Evolutionary conservation across 2,888 invertebrate genomes (phyloP), one percentile per base, ranked within the genome.

Genomic region (Linyphia triangularis): DNA sequence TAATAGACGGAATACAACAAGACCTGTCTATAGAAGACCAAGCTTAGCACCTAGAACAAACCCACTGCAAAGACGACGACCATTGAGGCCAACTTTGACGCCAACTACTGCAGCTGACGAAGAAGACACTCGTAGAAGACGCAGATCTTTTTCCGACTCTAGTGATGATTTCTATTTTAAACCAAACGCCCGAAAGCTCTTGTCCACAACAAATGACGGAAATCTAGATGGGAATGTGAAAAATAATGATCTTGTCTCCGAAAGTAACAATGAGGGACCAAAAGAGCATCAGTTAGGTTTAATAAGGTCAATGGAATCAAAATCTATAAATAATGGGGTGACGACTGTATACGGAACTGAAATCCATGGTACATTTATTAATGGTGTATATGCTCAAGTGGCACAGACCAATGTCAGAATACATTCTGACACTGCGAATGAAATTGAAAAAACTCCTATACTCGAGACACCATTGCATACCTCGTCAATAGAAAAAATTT

Each of bases 321-420:
- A 82, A 57, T 94, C 95, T 10, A 94, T 96, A 16, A 94, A 94
- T 90, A 95, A 95, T 90, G 94, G 94, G 6, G 95, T 95, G 0
- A 96, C 96, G 0, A 96, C 95, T 0, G 93, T 95, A 65, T 96
- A 96, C 91, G 95, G 95, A 4, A 96, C 96, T 0, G 95, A 96
- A 89, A 94, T 96, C 51, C 95, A 95, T 91, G 96, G 96, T 7
- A 95, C 95, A 0, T 95, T 94, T 90, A 95, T 95, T 72, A 94
- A 95, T 91, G 95, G 95, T 1, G 92, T 94, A 1, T 95, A 95
- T 90, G 95, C 95, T 2, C 94, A 84, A 93, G 94, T 89, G 93
- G 94, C 1, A 93, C 78, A 86, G 26, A 90, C 81, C 22, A 77
- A 82, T 37, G 70, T 90, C 13, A 57, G 79, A 57, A 16, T 89